Evolutionary conservation across 2,113 vertebrate species (phyloP), one percentile per base, ranked within the genome.

Genomic region (Sinocyclocheilus anshuiensis): DNA sequence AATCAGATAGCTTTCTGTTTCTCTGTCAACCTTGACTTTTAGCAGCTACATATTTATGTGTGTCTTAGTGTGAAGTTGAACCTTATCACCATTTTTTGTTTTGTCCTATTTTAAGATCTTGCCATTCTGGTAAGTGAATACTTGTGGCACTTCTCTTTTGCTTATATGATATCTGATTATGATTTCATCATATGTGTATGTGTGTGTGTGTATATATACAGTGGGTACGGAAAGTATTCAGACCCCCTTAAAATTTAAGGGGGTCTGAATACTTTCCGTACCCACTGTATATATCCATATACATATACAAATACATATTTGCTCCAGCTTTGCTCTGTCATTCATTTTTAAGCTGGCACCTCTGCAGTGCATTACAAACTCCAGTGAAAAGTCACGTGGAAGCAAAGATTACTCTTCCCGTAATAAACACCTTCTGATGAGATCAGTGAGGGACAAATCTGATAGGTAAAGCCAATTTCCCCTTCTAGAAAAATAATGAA

Each of bases 11-110:
- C 57, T 50, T 16, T 50, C 59, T 26, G 57, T 75, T 18, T 85
- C 55, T 5, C 85, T 84, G 90, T 90, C 89, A 87, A 91, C 90
- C 88, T 91, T 92, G 88, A 85, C 53, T 86, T 22, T 84, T 16
- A 18, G 48, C 79, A 72, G 83, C 24, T 86, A 45, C 42, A 45
- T 10, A 22, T 53, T n/a, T 45, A 15, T 81, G 69, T 22, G 16
- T 72, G 72, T 63, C 29, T 83, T 39, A 36, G 4, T 72, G 36
- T 67, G 79, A 29, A 29, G 29, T 29, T 29, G 29, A 76, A 84
- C 7, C 77, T 45, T 67, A 85, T 57, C 83, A 11, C 55, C 13
- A 22, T 26, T 77, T 72, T 65, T 20, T 69, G 29, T 65, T 33
- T 61, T 39, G 8, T 81, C 24, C 29, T 85, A n/a, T 48, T 45